Evolutionary conservation across 2,113 vertebrate genomes (phyloP).

Genomic region (Pelodiscus sinensis): DNA sequence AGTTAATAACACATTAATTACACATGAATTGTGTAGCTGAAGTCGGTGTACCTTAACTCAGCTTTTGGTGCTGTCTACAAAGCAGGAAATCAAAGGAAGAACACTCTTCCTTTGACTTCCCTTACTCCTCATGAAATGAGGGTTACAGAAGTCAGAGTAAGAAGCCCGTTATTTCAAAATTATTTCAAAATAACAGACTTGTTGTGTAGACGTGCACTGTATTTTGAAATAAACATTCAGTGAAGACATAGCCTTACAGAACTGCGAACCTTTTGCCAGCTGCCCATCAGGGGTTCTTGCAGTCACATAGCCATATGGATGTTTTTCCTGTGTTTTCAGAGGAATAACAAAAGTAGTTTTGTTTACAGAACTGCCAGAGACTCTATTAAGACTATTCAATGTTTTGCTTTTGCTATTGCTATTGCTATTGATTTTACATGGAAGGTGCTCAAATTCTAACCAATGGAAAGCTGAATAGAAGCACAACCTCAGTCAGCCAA

Average conservation of each 20-base stretch:
- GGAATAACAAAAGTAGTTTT: background rate
- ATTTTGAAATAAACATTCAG: too few species aligned
- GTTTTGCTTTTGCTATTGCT: background rate
- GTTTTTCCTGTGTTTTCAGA: background rate
- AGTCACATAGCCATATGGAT: background rate
- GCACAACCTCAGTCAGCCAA: background rate
- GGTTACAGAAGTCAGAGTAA: too few species aligned
- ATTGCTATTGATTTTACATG: background rate
- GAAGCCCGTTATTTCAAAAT: too few species aligned
- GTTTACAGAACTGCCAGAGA: background rate
- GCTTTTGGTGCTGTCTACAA: too few species aligned
- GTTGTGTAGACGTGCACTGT: too few species aligned
- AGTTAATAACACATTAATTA: too few species aligned
- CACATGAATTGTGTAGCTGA: too few species aligned
- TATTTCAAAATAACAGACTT: too few species aligned
- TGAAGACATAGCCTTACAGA: background rate
- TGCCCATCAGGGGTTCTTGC: background rate
- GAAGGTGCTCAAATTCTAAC: background rate
- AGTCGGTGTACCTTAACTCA: too few species aligned
- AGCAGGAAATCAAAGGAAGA: too few species aligned
- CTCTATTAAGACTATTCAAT: background rate
- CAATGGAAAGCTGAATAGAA: background rate
- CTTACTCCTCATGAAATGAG: too few species aligned
- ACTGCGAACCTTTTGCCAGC: background rate
- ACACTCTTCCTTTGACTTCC: too few species aligned